Percentiles rank a stretch among this genome's conserved stretches.
These are phyloP conservation scores for Perca schrenkii DNA, from an alignment of 2,113 vertebrate genomes.

Conservation along the genomic window DNA sequence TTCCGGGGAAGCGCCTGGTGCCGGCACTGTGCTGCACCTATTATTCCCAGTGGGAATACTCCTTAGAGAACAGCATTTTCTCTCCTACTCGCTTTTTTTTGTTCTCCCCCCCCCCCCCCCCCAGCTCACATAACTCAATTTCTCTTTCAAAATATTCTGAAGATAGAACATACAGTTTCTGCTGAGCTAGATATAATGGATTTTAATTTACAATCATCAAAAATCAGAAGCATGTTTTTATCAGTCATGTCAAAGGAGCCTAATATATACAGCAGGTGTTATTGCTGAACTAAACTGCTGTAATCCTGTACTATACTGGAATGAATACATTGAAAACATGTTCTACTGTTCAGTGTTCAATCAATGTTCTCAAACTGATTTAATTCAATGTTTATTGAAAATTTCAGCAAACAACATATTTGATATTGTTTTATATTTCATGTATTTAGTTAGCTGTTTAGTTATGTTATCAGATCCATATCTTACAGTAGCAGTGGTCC, in stretches of 20 bases:
- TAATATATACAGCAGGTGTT: background rate
- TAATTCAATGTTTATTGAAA: background rate
- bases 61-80: slow-evolving; percentile 67
- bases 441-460: background rate
- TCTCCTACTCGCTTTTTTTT: slow-evolving; percentile 20
- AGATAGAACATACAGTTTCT: background rate
- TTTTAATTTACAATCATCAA: background rate
- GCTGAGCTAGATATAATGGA: background rate
- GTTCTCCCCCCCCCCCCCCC: too few species aligned
- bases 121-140: slow-evolving; percentile 44
- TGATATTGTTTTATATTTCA: background rate
- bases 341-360: background rate
- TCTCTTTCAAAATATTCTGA: slow-evolving; percentile 20
- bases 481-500: too few species aligned
- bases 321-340: background rate
- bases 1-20: slow-evolving; percentile 81
- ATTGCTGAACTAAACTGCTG: background rate
- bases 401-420: background rate
- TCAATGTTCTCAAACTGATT: background rate
- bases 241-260: background rate
- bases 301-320: background rate
- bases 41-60: slow-evolving; percentile 84
- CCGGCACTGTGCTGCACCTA: slow-evolving; percentile 73
- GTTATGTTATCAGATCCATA: background rate
- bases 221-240: background rate